Evolutionary conservation across 2,888 invertebrate species (phyloP), one percentile per base, ranked within the genome.

Genomic region (Papilio gigon): DNA sequence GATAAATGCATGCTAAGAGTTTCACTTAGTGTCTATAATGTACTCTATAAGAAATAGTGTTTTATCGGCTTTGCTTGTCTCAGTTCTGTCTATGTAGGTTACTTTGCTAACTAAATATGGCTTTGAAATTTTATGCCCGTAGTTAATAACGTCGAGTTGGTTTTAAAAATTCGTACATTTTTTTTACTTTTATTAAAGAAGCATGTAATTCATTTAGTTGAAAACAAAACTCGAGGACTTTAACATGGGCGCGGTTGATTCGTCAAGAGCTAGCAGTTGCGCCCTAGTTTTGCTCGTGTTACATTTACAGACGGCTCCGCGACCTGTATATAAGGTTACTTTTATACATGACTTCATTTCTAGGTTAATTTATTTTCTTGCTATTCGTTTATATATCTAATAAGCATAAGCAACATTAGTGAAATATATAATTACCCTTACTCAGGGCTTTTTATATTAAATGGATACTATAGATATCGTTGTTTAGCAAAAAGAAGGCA

Each of bases 181-280:
- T 47, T 53, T 27, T 50, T 27, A 50, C 4, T 50, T 50, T 50
- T 50, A 25, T 56, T 11, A 56, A 9, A 56, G 30, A 30, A 56
- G 8, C 30, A 53, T 56, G 30, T 56, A 56, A 56, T 56, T 17
- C n/a, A 56, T 56, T 56, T 56, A 56, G 17, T 56, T 30, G 53
- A 63, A 63, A 47, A 63, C n/a, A 35, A 50, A 63, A 35, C 17
- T 63, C 30, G 42, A 63, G 63, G 22, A 20, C 22, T 4, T 47
- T 44, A 42, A 56, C 65, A 37, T 59, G 65, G 44, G 42, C 47
- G 35, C 44, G 25, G 42, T 66, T 59, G 42, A 47, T 56, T 59
- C 65, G 20, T 59, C 59, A 59, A 59, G 65, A 66, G 47, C 59
- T 42, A 30, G 35, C 33, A 33, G 65, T 66, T 58, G 65, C 25